These are phyloP conservation scores for Campylorhamphus procurvoides DNA, from an alignment of 2,113 vertebrate species.

Conservation along the genomic window DNA sequence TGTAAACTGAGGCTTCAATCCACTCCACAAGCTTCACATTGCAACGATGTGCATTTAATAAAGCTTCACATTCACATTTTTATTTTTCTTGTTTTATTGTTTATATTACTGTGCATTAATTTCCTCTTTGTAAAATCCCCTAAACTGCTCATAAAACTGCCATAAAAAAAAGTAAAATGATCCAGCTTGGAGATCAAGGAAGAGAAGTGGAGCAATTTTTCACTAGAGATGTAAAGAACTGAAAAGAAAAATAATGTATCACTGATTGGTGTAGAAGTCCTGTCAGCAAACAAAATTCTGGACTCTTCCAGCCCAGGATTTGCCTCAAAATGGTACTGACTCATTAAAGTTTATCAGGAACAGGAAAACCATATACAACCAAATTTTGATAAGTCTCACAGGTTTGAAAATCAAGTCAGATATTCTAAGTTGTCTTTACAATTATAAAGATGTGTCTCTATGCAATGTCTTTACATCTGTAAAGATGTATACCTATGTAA, in stretches of 20 bases:
- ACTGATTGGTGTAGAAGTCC: background rate
- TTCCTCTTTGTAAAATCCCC: constrained; percentile 17
- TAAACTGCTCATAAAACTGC: constrained; percentile 3
- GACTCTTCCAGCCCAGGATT: background rate
- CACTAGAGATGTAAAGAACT: background rate
- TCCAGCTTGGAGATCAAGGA: constrained; percentile 11
- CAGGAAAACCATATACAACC: background rate
- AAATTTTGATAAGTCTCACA: background rate
- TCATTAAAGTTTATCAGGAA: background rate
- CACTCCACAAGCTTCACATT: background rate
- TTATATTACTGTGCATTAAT: constrained; percentile 27
- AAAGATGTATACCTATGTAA: background rate
- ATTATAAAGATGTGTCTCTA: background rate
- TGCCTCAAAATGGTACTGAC: background rate
- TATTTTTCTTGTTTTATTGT: background rate
- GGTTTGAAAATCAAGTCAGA: background rate
- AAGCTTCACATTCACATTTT: background rate
- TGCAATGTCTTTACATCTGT: background rate
- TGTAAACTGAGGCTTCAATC: background rate
- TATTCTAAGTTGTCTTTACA: background rate
- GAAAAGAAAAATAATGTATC: background rate
- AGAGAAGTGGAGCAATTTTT: background rate
- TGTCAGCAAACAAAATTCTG: background rate
- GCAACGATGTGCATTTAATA: background rate
- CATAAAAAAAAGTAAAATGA: constrained; percentile 35